Base-by-base conservation (phyloP, 1,140 invertebrate species). In the Drosophila nebulosa region DNA sequence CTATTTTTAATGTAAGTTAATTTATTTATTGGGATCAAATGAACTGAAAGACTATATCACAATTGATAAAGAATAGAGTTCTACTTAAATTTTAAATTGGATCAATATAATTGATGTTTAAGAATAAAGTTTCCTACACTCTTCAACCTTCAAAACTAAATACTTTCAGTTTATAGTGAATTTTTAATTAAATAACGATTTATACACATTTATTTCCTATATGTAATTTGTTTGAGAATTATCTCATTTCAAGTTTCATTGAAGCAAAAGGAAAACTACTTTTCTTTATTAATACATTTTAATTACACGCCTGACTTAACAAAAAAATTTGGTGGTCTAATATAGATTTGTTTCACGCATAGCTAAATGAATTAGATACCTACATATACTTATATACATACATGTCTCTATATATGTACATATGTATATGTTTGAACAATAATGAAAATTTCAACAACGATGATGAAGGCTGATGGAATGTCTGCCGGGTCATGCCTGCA, bases 361-460 rank as follows among this genome's bases (percentile, higher is more conserved):
- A 73, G 72, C 69, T 76, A 50, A 56, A 71, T 67, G 73, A 74
- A 76, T 76, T 74, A 76, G 76, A 76, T 64, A 39, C 14, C 9
- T 55, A 21, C 9, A n/a, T n/a, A n/a, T n/a, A n/a, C n/a, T n/a
- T n/a, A n/a, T n/a, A n/a, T n/a, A n/a, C n/a, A n/a, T n/a, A n/a
- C n/a, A n/a, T n/a, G n/a, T n/a, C 14, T 46, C 18, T 1, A 18
- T 39, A 39, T 42, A 42, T 42, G 18, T 18, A 2, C 9, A 18
- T 42, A 18, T 42, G 12, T 42, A 42, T 42, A 42, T 42, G 7
- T 18, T n/a, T 42, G 39, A 46, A 46, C 16, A 46, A 74, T 69
- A 76, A 76, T 76, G 74, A 70, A 76, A 76, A 76, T 66, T 76
- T 76, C 74, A 76, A 69, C 73, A 65, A 65, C 74, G 64, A 53